phyloP scores from a whole-genome alignment of 2,113 vertebrate genomes.

The Craseonycteris thonglongyai region DNA sequence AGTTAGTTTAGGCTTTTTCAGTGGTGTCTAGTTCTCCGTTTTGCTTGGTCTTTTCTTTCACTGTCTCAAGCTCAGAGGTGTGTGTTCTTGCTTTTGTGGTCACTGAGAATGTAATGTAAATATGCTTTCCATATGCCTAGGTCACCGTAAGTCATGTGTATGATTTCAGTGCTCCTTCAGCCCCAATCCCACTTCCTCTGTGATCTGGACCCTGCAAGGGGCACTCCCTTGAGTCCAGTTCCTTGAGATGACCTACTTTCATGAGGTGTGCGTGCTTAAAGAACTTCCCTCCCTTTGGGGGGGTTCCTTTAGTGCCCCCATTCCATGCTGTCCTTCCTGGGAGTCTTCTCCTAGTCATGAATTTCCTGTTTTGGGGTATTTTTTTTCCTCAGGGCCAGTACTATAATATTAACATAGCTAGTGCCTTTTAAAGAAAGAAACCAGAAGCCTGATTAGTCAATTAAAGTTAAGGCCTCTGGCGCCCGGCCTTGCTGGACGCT shows the following conservation, averaged over 20 bases:
- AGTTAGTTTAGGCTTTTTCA: background rate
- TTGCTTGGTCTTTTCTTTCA: background rate
- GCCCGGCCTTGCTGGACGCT: background rate
- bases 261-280: background rate
- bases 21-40: background rate
- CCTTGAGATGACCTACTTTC: background rate
- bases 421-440: conserved; percentile 29
- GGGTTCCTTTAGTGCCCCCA: background rate
- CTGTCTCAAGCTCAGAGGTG: background rate
- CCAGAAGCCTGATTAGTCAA: background rate
- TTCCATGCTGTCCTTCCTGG: background rate
- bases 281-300: background rate
- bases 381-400: background rate
- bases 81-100: background rate
- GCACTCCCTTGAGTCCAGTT: background rate
- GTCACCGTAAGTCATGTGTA: background rate
- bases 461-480: background rate
- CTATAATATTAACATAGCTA: background rate
- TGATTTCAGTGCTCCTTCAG: background rate
- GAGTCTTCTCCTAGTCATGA: background rate
- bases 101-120: background rate
- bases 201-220: background rate
- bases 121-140: background rate
- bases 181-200: background rate
- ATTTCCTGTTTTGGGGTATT: background rate